Evolutionary conservation across 2,113 vertebrate species (phyloP).

Genomic region (Zingel zingel): DNA sequence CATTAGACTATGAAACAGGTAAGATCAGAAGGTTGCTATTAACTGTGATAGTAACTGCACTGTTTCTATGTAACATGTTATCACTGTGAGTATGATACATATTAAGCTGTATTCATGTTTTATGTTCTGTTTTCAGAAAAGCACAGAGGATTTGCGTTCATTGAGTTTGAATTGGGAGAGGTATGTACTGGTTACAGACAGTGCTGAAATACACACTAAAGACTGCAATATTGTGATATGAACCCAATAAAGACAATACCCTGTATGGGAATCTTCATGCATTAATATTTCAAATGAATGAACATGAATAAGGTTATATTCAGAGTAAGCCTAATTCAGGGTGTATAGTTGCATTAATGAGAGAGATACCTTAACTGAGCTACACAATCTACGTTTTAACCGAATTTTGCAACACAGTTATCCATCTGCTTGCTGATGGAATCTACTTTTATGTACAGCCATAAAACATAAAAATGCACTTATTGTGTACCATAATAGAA

Average conservation of each 20-base stretch:
- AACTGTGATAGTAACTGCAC: background rate
- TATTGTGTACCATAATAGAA: background rate
- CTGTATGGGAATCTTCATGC: background rate
- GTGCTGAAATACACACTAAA: background rate
- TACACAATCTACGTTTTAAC: background rate
- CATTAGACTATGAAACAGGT: slow-evolving; percentile 98
- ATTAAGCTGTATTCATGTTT: background rate
- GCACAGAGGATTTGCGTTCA: slow-evolving; percentile 96
- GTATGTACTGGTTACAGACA: slow-evolving; percentile 80
- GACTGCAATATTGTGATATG: background rate
- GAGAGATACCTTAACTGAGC: background rate
- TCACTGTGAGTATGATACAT: background rate
- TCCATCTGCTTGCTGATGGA: background rate
- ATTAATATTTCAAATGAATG: background rate
- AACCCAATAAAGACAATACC: background rate
- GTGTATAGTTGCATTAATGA: background rate
- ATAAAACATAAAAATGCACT: background rate
- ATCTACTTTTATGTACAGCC: background rate
- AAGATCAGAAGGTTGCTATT: background rate
- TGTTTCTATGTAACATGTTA: background rate
- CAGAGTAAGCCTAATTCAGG: background rate
- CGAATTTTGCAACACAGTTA: background rate
- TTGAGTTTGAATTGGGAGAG: slow-evolving; percentile 97
- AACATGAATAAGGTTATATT: background rate
- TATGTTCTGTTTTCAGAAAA: slow-evolving; percentile 87